Evolutionary conservation across 2,113 vertebrate species (phyloP), one percentile per base, ranked within the genome.

Genomic region (Craseonycteris thonglongyai): DNA sequence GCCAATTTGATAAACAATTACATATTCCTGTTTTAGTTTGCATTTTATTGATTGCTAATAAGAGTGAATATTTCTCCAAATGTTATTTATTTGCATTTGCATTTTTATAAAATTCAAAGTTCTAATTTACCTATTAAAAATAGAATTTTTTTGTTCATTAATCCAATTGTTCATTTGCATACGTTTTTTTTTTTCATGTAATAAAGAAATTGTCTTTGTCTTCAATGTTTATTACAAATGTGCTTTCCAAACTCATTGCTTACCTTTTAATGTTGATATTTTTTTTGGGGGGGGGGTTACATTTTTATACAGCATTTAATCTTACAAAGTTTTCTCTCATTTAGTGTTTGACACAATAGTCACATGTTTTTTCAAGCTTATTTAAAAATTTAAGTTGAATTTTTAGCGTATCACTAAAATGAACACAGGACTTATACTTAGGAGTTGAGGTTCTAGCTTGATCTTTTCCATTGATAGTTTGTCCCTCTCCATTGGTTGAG

Each of bases 131-230:
- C 75, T 59, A 47, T 89, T 93, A 59, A 71, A 95, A 93, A 69
- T 38, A 72, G 78, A 93, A 78, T 88, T 90, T 91, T 68, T 68
- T 81, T 88, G 93, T 85, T 96, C 85, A 97, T 95, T 90, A 94
- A 88, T 88, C 65, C 68, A 76, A 15, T 93, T 96, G 68, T 91
- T 96, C 82, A 88, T 95, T 88, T 93, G 78, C 74, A 83, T 93
- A 47, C 33, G n/a, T 66, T 91, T 92, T 92, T 58, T 76, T 35
- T n/a, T n/a, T n/a, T n/a, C n/a, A 51, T 72, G 13, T 71, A 14
- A 28, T 28, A 33, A 75, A 61, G 51, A 90, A 87, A 86, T 87
- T 35, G 75, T 63, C 69, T 93, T 76, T 95, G 51, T 91, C 54
- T 91, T 92, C 85, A 59, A 1, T 40, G 11, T 80, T 83, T 42